Conservation (phyloP, 2,797 vertebrate species). For the Sebastes taczanowskii region DNA sequence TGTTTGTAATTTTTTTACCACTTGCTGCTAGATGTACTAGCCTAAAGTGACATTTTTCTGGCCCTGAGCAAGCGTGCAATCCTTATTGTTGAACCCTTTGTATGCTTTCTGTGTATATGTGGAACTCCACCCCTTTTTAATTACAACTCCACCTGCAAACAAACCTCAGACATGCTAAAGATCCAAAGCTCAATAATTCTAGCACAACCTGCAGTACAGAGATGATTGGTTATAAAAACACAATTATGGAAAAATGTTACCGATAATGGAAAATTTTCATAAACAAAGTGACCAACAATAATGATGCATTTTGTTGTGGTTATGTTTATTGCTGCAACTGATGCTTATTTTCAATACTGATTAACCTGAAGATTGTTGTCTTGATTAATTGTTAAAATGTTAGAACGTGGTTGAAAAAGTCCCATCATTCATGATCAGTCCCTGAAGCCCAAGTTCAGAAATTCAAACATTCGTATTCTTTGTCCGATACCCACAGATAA, state of each 20-base stretch:
- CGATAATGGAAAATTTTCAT: too few species aligned
- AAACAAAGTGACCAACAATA: not conserved
- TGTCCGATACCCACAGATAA: accelerated
- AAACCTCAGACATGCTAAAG: too few species aligned
- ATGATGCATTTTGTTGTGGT: not conserved
- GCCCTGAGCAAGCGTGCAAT: too few species aligned
- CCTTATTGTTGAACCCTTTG: too few species aligned
- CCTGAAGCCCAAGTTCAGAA: not conserved
- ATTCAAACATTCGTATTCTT: too few species aligned
- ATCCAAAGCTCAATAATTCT: not conserved
- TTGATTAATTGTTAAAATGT: too few species aligned
- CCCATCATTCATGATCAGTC: not conserved
- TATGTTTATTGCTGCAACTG: not conserved
- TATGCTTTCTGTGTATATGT: not conserved
- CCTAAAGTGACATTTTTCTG: too few species aligned
- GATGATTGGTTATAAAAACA: not conserved
- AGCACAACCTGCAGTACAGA: not conserved
- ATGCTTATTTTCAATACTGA: not conserved
- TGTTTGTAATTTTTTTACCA: too few species aligned
- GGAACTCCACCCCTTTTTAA: too few species aligned
- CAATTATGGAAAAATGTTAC: not conserved
- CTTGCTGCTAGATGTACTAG: too few species aligned
- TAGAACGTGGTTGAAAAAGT: not conserved
- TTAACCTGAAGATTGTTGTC: not conserved
- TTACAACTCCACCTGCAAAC: accelerated